Percentiles rank a stretch among this genome's conserved stretches.
Evolutionary conservation across 2,113 vertebrate genomes (phyloP).

Genomic region (Scytalopus superciliaris): DNA sequence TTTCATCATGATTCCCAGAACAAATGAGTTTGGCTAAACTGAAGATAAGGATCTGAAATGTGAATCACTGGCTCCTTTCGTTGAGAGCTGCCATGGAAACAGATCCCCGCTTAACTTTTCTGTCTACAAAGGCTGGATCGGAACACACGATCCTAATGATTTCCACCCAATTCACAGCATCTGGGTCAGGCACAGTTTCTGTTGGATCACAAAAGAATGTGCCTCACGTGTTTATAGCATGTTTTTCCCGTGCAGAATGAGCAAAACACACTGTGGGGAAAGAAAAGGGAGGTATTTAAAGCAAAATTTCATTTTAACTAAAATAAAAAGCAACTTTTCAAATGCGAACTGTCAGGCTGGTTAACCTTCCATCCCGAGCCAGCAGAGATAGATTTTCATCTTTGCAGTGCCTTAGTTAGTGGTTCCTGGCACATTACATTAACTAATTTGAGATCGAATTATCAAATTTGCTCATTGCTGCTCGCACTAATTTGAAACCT

Average conservation of each 20-base stretch:
- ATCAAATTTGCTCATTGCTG: conserved; percentile 91
- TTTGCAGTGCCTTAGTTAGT: conserved; percentile 72
- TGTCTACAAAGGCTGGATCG: conserved; percentile 21
- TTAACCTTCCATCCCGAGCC: conserved; percentile 66
- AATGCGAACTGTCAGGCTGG: conserved; percentile 62
- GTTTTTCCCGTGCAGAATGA: not conserved
- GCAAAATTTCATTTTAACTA: conserved; percentile 46
- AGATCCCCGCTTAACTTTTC: not conserved
- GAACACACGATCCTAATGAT: conserved; percentile 21
- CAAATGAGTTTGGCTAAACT: conserved; percentile 24
- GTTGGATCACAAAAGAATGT: not conserved
- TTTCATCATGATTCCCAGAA: not conserved
- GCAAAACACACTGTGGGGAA: not conserved
- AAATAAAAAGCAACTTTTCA: conserved; percentile 59
- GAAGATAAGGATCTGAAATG: conserved; percentile 8
- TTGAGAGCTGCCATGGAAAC: conserved; percentile 47
- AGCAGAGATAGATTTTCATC: conserved; percentile 73
- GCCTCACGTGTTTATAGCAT: not conserved
- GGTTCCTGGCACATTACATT: conserved; percentile 80
- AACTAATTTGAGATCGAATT: conserved; percentile 89
- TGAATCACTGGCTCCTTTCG: not conserved
- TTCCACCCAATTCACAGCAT: conserved; percentile 11
- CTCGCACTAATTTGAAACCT: conserved; percentile 85
- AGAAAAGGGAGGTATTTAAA: not conserved
- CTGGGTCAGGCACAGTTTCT: not conserved